Percentiles rank a stretch among this genome's conserved stretches.
These are phyloP conservation scores for Oncorhynchus kisutch DNA, from an alignment of 2,113 vertebrate species.

Conservation along the genomic window DNA sequence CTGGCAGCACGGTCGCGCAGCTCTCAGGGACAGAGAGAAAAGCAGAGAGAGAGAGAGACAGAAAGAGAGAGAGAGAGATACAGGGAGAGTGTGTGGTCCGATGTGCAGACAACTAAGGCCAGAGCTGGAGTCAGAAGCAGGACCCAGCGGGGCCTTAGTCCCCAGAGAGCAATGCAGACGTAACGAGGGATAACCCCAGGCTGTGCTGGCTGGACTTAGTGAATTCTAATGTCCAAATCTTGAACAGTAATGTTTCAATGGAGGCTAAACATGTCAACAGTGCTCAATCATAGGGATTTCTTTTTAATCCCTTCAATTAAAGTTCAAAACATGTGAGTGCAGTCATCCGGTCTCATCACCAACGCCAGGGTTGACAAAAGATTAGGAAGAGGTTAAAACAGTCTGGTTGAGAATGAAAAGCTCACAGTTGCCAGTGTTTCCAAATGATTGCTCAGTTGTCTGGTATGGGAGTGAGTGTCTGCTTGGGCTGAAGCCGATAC, in stretches of 20 bases:
- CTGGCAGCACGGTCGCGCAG: constrained; percentile 82
- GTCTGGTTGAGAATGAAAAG: constrained; percentile 45
- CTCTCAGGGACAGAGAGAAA: constrained; percentile 61
- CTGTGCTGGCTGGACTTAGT: no score
- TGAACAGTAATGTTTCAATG: constrained; percentile 51
- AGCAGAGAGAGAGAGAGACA: constrained; percentile 30
- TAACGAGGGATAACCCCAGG: not conserved
- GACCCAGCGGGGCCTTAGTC: constrained; percentile 3
- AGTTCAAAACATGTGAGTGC: constrained; percentile 14
- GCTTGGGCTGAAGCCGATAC: constrained; percentile 50
- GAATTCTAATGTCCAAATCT: constrained; percentile 49
- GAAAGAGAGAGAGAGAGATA: constrained; percentile 22
- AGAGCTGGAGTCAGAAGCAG: not conserved
- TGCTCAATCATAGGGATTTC: constrained; percentile 13
- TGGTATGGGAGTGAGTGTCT: constrained; percentile 45
- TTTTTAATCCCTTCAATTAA: constrained; percentile 21
- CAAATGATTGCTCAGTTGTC: constrained; percentile 58
- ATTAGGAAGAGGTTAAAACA: constrained; percentile 52
- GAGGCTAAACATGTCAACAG: constrained; percentile 36
- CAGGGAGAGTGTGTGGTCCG: not conserved
- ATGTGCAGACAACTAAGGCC: not conserved
- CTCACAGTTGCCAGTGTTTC: constrained; percentile 54
- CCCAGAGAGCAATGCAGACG: constrained; percentile 41
- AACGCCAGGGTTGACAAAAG: constrained; percentile 16
- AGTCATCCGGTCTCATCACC: constrained; percentile 7